Percentiles rank a stretch among this genome's conserved stretches.
phyloP scores from a whole-genome alignment of 2,113 vertebrate genomes.

The Zosterops japonicus region DNA sequence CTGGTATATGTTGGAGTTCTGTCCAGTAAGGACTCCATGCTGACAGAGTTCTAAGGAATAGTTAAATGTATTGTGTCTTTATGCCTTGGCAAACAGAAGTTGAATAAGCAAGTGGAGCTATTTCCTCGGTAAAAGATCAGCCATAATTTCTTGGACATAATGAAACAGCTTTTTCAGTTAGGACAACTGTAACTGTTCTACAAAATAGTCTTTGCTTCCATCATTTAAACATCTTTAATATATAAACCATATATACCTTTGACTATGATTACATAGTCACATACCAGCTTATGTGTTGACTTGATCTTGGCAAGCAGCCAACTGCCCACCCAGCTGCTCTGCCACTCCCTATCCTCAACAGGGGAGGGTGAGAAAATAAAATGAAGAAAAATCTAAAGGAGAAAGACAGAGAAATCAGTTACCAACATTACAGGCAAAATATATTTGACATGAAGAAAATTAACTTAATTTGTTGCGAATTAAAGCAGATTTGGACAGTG shows the following conservation, averaged over 20 bases:
- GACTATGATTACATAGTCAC: neutral
- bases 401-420: neutral
- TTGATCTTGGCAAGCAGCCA: neutral
- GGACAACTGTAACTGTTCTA: neutral
- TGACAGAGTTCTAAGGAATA: neutral
- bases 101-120: neutral
- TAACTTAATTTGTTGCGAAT: neutral
- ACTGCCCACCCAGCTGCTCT: neutral
- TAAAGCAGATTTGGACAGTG: neutral
- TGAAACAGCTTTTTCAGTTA: neutral
- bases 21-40: neutral
- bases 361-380: neutral
- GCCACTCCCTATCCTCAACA: neutral
- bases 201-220: neutral
- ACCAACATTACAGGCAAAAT: neutral
- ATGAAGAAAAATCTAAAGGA: neutral
- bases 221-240: neutral
- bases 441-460: neutral
- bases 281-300: neutral
- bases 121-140: neutral
- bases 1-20: accelerated
- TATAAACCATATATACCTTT: neutral
- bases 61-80: neutral
- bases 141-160: neutral
- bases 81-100: neutral